A percentile compares a stretch with the other conserved stretches of the same genome.
These are phyloP conservation scores for Acanthochromis polyacanthus DNA, from an alignment of 2,113 vertebrate genomes.

Conservation along the genomic window DNA sequence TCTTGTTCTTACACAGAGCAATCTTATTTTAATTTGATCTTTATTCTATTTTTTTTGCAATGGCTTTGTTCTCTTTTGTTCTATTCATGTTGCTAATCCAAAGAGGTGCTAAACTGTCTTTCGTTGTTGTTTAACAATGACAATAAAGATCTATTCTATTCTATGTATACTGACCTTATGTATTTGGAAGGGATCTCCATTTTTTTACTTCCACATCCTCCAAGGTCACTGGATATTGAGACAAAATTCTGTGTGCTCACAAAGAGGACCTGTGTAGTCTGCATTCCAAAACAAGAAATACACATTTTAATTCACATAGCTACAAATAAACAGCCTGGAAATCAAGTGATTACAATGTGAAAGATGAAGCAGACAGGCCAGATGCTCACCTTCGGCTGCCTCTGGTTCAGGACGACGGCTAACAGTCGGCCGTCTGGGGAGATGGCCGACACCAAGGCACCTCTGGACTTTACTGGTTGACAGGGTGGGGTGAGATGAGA, in stretches of 20 bases:
- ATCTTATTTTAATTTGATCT: too few species aligned
- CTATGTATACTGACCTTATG: conserved; percentile 83
- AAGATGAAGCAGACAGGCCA: neutral
- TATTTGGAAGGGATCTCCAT: conserved; percentile 85
- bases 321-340: neutral
- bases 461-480: conserved; percentile 90
- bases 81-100: too few species aligned
- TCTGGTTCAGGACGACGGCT: conserved; percentile 93
- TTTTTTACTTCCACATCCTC: conserved; percentile 92
- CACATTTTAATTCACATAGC: neutral
- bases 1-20: too few species aligned
- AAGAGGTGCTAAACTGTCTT: too few species aligned
- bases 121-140: too few species aligned
- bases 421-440: conserved; percentile 90
- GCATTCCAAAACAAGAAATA: conserved; percentile 38
- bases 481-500: conserved; percentile 85
- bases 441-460: conserved; percentile 89
- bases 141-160: too few species aligned
- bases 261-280: conserved; percentile 94
- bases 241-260: conserved; percentile 91
- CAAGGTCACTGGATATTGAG: conserved; percentile 87
- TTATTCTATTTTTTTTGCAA: too few species aligned
- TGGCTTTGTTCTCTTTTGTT: too few species aligned
- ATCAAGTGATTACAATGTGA: neutral
- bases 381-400: conserved; percentile 87